Evolutionary conservation across 2,113 vertebrate genomes (phyloP).

Genomic region (Mystacornis crossleyi): DNA sequence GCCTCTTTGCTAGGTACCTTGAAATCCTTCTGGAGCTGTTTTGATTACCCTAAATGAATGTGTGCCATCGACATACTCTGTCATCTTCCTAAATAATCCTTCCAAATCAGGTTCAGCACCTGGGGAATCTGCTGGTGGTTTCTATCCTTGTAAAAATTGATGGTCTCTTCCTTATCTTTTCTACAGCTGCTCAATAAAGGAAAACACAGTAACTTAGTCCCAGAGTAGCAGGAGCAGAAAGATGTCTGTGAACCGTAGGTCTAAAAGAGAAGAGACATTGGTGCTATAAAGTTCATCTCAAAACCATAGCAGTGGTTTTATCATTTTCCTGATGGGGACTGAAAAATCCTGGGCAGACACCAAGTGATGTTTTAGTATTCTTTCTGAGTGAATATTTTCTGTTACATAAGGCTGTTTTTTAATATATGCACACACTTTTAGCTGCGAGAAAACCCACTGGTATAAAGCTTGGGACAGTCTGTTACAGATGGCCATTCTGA

Average conservation of each 20-base stretch:
- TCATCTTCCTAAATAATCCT: neutral
- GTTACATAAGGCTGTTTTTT: neutral
- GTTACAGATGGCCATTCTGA: neutral
- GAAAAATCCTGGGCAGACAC: neutral
- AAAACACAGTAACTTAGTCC: neutral
- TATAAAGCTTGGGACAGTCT: neutral
- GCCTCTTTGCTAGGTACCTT: neutral
- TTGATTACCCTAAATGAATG: neutral
- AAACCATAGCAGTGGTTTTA: neutral
- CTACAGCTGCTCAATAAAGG: neutral
- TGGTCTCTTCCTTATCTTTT: neutral
- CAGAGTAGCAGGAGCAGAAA: neutral
- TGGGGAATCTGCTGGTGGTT: neutral
- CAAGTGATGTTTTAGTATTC: neutral
- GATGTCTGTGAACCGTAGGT: neutral
- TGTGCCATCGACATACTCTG: neutral
- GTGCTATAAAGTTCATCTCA: neutral
- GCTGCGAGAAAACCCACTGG: neutral
- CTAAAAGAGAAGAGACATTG: neutral
- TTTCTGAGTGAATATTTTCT: neutral
- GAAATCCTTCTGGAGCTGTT: neutral
- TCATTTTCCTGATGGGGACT: neutral
- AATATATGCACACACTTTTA: neutral
- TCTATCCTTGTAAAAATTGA: neutral
- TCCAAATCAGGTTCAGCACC: neutral